These are phyloP conservation scores for Clusia tigrina DNA, from an alignment of 2,888 invertebrate genomes.

Conservation along the genomic window DNA sequence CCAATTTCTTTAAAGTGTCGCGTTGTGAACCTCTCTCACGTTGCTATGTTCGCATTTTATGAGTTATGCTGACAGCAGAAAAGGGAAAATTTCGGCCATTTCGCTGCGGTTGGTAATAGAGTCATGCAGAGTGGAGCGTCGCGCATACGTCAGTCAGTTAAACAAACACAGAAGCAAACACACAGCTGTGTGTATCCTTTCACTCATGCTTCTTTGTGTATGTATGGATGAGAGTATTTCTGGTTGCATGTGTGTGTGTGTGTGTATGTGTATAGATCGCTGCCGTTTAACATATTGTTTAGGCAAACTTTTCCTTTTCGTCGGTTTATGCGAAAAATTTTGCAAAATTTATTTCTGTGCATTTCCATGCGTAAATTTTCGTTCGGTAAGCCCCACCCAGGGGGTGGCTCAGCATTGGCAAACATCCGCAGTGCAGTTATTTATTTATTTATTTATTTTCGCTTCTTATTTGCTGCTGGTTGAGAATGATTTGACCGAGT, in stretches of 20 bases:
- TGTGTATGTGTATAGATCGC: not conserved
- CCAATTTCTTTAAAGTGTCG: slow-evolving; percentile 8
- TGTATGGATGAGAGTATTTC: no score
- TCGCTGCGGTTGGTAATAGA: no score
- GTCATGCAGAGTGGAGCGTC: no score
- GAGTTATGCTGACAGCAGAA: not conserved
- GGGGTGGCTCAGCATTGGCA: not conserved
- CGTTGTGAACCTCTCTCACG: no score
- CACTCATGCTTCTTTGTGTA: no score
- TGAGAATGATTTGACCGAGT: not conserved
- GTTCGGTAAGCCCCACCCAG: not conserved
- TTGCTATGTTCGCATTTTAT: slow-evolving; percentile 8
- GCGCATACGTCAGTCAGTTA: no score
- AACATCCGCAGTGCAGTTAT: not conserved
- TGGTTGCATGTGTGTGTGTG: not conserved
- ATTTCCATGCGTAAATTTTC: slow-evolving; percentile 4
- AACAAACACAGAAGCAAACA: not conserved
- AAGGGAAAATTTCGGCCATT: not conserved
- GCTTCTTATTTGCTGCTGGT: not conserved
- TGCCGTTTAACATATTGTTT: not conserved
- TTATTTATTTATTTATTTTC: not conserved
- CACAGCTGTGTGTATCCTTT: no score
- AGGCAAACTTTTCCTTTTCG: not conserved
- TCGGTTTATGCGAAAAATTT: not conserved
- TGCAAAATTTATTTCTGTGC: slow-evolving; percentile 2